These are phyloP conservation scores for Saguinus midas DNA, from an alignment of 2,113 vertebrate species.

Conservation along the genomic window DNA sequence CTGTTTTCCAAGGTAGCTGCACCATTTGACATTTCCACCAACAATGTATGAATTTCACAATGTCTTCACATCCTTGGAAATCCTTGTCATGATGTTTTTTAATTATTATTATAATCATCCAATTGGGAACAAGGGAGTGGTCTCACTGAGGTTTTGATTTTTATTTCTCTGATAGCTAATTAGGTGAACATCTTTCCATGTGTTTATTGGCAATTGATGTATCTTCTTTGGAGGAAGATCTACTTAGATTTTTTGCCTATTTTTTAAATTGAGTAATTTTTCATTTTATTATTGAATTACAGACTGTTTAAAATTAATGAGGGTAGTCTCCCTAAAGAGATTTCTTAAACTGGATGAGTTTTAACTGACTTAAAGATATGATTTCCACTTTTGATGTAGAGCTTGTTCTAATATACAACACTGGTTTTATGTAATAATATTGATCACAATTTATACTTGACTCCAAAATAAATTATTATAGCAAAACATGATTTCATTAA, in stretches of 20 bases:
- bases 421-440: not conserved
- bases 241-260: not conserved
- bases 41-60: not conserved
- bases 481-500: slow-evolving; percentile 29
- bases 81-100: not conserved
- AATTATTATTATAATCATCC: not conserved
- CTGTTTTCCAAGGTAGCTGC: not conserved
- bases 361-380: not conserved
- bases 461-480: not conserved
- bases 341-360: not conserved
- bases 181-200: not conserved
- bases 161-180: not conserved
- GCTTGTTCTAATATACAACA: not conserved
- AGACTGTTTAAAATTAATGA: not conserved
- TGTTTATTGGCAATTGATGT: not conserved
- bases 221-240: not conserved
- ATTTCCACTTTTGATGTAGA: not conserved
- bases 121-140: accelerated
- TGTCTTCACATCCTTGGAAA: not conserved
- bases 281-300: slow-evolving; percentile 27
- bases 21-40: not conserved
- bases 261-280: not conserved
- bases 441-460: not conserved
- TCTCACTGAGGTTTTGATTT: not conserved
- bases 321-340: not conserved